Evolutionary conservation across 2,113 vertebrate species (phyloP), one percentile per base, ranked within the genome.

Genomic region (Paratilapia polleni): DNA sequence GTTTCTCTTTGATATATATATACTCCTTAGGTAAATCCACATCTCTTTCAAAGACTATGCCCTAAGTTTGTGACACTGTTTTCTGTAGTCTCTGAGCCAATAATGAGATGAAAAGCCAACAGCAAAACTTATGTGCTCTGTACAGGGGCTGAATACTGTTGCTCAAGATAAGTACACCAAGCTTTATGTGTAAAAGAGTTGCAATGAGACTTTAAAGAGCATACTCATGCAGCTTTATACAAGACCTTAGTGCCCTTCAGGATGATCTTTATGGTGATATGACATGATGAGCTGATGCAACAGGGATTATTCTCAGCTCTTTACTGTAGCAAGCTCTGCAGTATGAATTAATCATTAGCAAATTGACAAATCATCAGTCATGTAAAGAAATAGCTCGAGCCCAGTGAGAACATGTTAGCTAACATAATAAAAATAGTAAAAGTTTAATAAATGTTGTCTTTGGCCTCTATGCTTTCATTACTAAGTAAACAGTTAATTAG

Each of bases 401-500:
- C 5, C 24, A 47, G 20, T 31, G 8, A 66, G 10, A 82, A 78
- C 9, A 36, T 20, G 54, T n/a, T 2, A 0, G 22, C 38, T 22
- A 54, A 80, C 22, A 57, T 20, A 62, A n/a, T 58, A 58, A 56
- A 19, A 47, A 63, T 7, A n/a, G 3, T 64, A 58, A 43, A 87
- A 80, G 68, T 47, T 83, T 20, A 78, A 60, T 80, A 41, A 73
- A 34, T 52, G 36, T 58, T 62, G 26, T 66, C 60, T 78, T 77
- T 61, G 62, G 73, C 20, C 62, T 38, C 15, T 41, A 41, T 79
- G 64, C 49, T 75, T 84, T 82, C 22, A 79, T 83, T 80, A 79
- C 41, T 62, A 49, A 31, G 31, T 80, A 85, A 87, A 74, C 24
- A 15, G 59, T 81, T 83, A 88, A 90, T 92, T 85, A 34, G 58